Evolutionary conservation across 2,113 vertebrate species (phyloP).

Genomic region (Glaucidium brasilianum): DNA sequence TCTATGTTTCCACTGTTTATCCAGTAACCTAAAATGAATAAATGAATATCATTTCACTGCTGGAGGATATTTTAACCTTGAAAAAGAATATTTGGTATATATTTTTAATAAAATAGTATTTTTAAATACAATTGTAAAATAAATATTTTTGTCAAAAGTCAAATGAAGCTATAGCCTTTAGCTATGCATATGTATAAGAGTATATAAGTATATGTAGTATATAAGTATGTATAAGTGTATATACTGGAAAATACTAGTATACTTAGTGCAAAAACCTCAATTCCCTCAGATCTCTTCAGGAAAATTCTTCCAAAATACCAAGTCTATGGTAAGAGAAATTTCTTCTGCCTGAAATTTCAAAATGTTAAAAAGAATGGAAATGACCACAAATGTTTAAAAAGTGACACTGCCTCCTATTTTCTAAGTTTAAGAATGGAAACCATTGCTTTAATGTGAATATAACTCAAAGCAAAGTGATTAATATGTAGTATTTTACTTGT

Average conservation of each 20-base stretch:
- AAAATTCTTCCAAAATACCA: background rate
- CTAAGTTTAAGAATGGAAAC: background rate
- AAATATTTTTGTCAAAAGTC: background rate
- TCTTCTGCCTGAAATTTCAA: background rate
- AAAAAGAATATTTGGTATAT: background rate
- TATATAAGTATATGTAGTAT: background rate
- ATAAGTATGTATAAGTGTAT: background rate
- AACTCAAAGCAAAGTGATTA: background rate
- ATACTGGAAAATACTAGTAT: background rate
- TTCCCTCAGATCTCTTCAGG: background rate
- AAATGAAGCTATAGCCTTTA: background rate
- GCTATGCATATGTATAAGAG: background rate
- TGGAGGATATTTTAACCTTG: background rate
- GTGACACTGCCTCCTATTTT: background rate
- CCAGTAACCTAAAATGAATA: background rate
- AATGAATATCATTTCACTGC: rapidly evolving
- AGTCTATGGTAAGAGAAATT: background rate
- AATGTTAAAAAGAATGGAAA: background rate
- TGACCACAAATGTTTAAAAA: background rate
- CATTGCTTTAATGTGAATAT: background rate
- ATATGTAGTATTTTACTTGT: background rate
- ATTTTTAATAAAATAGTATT: background rate
- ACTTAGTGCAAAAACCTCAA: background rate
- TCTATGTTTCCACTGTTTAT: background rate
- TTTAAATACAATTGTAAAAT: background rate